Evolutionary conservation across 1,140 invertebrate genomes (phyloP), one percentile per base, ranked within the genome.

Genomic region (Pachypsylla venusta): DNA sequence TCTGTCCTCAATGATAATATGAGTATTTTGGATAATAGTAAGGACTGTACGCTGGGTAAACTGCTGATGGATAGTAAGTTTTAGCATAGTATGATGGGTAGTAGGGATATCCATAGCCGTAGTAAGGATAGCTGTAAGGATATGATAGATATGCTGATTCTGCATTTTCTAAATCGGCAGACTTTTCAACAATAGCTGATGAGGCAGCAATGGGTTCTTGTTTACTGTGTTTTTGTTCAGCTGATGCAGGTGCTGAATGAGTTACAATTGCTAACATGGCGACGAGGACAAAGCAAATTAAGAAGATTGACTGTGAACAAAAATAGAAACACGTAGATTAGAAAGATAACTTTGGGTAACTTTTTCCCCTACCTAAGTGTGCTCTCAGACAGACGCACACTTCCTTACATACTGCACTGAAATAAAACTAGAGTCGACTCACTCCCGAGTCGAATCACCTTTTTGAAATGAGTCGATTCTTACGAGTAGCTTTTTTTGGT

Each of bases 1-100:
- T n/a, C n/a, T n/a, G n/a, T n/a, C 42, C 42, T 19, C 22, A 48
- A 22, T 48, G 42, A 22, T 48, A 48, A n/a, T 48, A 48, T 19
- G 42, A n/a, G 42, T 48, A 48, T 48, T 48, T 48, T 4, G 42
- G 42, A 22, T 48, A 48, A 22, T 48, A 48, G 30, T 35, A 35
- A 19, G 42, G 42, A n/a, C 42, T 48, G 42, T 48, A 48, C 16
- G 42, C 42, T 12, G 30, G 30, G 42, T 48, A 48, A 22, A 19
- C 16, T 5, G 42, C 16, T 5, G 16, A 4, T 5, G 4, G n/a
- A 22, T 48, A 48, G 42, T 48, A 48, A 22, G 42, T 7, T n/a
- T 48, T 48, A 22, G 5, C 5, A n/a, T n/a, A n/a, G n/a, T n/a
- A n/a, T n/a, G n/a, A n/a, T n/a, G n/a, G n/a, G 42, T 48, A 48